These are phyloP conservation scores for Acrocephalus kingi DNA, from an alignment of 2,113 vertebrate genomes.

Conservation along the genomic window DNA sequence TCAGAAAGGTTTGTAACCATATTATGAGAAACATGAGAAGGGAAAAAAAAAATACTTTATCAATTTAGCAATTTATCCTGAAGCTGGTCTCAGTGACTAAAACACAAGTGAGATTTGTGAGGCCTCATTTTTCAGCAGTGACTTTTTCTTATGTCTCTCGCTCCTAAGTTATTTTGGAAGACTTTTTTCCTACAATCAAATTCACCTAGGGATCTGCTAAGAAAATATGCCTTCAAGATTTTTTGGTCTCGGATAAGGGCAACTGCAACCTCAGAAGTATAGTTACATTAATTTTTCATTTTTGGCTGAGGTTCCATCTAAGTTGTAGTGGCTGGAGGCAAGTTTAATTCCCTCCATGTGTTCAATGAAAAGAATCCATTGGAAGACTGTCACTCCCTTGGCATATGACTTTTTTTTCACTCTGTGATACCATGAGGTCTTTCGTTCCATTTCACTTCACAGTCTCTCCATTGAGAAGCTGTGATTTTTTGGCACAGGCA, in stretches of 20 bases:
- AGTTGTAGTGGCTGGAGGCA: background rate
- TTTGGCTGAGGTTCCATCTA: background rate
- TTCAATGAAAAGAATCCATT: constrained; percentile 35
- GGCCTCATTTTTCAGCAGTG: background rate
- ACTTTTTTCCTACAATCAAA: background rate
- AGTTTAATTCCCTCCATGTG: background rate
- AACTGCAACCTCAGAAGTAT: background rate
- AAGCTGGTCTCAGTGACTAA: background rate
- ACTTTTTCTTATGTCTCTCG: background rate
- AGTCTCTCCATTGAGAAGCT: constrained; percentile 13
- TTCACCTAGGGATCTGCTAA: background rate
- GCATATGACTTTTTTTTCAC: constrained; percentile 37
- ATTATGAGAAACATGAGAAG: background rate
- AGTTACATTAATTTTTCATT: background rate
- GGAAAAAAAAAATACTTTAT: background rate
- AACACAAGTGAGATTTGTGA: background rate
- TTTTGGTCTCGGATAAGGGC: background rate
- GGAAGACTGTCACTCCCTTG: constrained; percentile 22
- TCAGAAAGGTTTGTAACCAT: background rate
- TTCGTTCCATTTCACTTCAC: constrained; percentile 25
- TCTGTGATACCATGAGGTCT: constrained; percentile 18
- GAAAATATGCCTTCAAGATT: background rate
- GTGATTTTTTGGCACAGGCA: background rate
- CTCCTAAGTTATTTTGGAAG: background rate
- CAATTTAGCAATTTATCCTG: background rate